phyloP scores from a whole-genome alignment of 2,113 vertebrate species.

The Chaetorhynchus papuensis region DNA sequence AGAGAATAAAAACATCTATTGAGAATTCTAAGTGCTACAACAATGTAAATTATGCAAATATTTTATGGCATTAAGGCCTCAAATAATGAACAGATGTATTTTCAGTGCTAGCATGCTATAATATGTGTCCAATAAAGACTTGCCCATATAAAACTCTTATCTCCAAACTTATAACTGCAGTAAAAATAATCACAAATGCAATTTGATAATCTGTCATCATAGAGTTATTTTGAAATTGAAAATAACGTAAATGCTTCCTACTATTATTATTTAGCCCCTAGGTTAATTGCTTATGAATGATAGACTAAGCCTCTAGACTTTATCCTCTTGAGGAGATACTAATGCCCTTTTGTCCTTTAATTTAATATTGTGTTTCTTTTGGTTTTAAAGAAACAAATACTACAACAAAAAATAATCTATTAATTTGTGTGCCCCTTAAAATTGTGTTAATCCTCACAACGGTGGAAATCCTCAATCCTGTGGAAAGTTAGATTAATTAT shows the following conservation, averaged over 20 bases:
- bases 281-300: slow-evolving; percentile 4
- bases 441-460: neutral
- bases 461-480: neutral
- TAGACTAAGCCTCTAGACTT: neutral
- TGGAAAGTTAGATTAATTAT: neutral
- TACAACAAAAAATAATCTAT: neutral
- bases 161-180: neutral
- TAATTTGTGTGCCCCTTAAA: neutral
- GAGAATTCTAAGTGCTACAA: neutral
- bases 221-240: neutral
- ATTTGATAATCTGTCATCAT: neutral
- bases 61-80: neutral
- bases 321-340: neutral
- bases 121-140: neutral
- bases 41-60: neutral
- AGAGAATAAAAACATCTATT: neutral
- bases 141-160: neutral
- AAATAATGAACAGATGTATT: neutral
- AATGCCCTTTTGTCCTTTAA: neutral
- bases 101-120: neutral
- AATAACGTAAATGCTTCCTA: neutral
- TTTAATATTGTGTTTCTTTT: neutral
- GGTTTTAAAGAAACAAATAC: neutral
- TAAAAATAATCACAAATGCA: neutral
- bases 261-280: neutral